phyloP scores from a whole-genome alignment of 2,888 invertebrate genomes.

The Ennomos quercinarius region DNA sequence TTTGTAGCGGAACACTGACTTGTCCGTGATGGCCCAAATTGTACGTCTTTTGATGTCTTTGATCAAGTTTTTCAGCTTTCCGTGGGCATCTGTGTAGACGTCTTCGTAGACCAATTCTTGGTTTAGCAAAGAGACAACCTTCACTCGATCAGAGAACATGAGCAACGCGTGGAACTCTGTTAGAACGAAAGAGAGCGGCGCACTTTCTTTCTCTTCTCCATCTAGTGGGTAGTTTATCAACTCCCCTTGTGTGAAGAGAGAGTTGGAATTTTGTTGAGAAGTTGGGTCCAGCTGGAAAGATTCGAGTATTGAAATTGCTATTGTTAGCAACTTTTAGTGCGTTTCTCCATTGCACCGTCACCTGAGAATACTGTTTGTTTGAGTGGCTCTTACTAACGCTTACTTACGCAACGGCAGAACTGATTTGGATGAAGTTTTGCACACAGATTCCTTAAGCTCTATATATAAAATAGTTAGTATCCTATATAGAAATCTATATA shows the following conservation, averaged over 20 bases:
- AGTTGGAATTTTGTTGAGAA: constrained; percentile 78
- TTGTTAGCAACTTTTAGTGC: no score
- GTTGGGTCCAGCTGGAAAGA: constrained; percentile 76
- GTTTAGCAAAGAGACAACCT: constrained; percentile 93
- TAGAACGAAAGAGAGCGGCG: constrained; percentile 91
- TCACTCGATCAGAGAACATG: constrained; percentile 93
- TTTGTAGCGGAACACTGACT: constrained; percentile 93
- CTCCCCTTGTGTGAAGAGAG: constrained; percentile 76
- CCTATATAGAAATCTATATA: no score
- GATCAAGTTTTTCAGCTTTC: constrained; percentile 91
- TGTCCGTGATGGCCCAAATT: constrained; percentile 95
- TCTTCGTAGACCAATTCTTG: constrained; percentile 95
- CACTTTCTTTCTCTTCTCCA: constrained; percentile 69
- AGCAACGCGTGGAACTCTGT: constrained; percentile 96
- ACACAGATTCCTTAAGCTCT: no score
- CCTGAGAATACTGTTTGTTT: no score
- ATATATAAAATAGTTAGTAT: no score
- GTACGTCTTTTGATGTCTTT: constrained; percentile 91
- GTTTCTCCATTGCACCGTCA: no score
- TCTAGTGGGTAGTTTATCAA: constrained; percentile 71
- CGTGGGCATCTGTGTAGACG: constrained; percentile 91
- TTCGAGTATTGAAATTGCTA: not conserved
- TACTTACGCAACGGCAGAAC: no score
- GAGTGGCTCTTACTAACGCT: no score
- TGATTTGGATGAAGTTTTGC: no score